Evolutionary conservation across 2,888 invertebrate genomes (phyloP).

Genomic region (Terebella lapidaria): DNA sequence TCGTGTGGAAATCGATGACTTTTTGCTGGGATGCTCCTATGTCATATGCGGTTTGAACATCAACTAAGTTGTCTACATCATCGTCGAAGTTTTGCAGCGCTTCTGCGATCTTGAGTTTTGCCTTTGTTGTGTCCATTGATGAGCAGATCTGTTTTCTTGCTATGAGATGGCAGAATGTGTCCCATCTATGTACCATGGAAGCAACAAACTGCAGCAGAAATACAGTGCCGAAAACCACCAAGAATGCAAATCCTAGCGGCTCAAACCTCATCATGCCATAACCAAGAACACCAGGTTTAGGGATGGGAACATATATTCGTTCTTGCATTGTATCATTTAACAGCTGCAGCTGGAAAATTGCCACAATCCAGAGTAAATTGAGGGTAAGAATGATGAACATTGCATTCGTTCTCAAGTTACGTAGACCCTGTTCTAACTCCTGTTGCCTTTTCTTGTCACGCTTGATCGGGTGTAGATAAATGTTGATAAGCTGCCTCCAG

Average conservation of each 20-base stretch:
- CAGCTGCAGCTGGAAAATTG: conserved; percentile 95
- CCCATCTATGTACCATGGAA: conserved; percentile 98
- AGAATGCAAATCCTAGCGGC: conserved; percentile 79
- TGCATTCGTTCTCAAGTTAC: conserved; percentile 36
- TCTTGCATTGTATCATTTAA: conserved; percentile 33
- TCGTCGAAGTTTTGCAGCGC: conserved; percentile 29
- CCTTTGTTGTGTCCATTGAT: conserved; percentile 17
- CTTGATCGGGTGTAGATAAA: conserved; percentile 85
- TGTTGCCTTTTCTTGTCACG: conserved; percentile 69
- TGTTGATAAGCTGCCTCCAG: conserved; percentile 52
- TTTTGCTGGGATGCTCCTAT: too few relatives aligned
- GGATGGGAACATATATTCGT: conserved; percentile 34
- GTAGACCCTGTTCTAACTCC: conserved; percentile 33
- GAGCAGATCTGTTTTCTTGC: conserved; percentile 67
- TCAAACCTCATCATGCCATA: conserved; percentile 32
- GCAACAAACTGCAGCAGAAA: conserved; percentile 83
- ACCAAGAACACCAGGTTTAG: conserved; percentile 27
- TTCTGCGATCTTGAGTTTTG: conserved; percentile 25
- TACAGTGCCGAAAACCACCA: conserved; percentile 95
- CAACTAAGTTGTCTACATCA: neutral
- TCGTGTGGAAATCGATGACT: too few relatives aligned
- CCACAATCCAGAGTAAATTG: conserved; percentile 96
- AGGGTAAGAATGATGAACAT: conserved; percentile 80
- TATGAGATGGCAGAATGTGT: conserved; percentile 92
- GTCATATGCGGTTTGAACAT: neutral